Conservation (phyloP, 2,797 vertebrate species). For the Melanotaenia nigrans region DNA sequence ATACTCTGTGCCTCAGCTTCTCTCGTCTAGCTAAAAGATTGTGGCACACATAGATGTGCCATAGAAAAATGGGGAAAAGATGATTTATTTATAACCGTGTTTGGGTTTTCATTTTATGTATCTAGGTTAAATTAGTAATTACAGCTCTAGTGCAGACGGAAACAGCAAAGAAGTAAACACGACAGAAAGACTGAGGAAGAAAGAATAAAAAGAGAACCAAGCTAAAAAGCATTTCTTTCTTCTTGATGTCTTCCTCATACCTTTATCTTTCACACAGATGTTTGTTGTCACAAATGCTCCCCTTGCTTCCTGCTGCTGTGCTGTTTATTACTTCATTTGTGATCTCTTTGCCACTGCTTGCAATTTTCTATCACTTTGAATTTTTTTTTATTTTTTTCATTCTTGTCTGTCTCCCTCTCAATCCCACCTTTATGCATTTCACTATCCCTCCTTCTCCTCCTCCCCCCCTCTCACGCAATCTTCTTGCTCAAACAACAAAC, state of each 20-base stretch:
- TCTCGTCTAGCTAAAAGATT: constrained; percentile 10
- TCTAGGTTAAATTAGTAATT: constrained; percentile 71
- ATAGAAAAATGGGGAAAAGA: constrained; percentile 6
- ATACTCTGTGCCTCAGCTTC: not conserved
- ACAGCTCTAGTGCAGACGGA: constrained; percentile 35
- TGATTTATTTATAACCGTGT: constrained; percentile 64
- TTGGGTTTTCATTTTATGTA: constrained; percentile 61
- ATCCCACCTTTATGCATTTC: not conserved
- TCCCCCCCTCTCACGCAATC: constrained; percentile 21
- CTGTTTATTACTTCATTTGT: not conserved
- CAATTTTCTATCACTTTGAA: constrained; percentile 3
- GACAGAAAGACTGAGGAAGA: constrained; percentile 8
- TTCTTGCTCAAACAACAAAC: constrained; percentile 40
- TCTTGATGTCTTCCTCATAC: not conserved
- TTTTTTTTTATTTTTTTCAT: constrained; percentile 5
- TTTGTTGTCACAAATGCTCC: not conserved
- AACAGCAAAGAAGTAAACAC: constrained; percentile 12
- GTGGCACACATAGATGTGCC: constrained; percentile 18
- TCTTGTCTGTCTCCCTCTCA: not conserved
- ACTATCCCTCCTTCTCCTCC: not conserved
- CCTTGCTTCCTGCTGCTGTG: not conserved
- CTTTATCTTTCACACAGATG: not conserved
- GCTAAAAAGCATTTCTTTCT: constrained; percentile 8
- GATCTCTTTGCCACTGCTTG: not conserved
- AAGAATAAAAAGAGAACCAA: constrained; percentile 1